A percentile compares a stretch with the other conserved stretches of the same genome.
Evolutionary conservation across 2,888 invertebrate genomes (phyloP).

Genomic region (Pammene fasciana): DNA sequence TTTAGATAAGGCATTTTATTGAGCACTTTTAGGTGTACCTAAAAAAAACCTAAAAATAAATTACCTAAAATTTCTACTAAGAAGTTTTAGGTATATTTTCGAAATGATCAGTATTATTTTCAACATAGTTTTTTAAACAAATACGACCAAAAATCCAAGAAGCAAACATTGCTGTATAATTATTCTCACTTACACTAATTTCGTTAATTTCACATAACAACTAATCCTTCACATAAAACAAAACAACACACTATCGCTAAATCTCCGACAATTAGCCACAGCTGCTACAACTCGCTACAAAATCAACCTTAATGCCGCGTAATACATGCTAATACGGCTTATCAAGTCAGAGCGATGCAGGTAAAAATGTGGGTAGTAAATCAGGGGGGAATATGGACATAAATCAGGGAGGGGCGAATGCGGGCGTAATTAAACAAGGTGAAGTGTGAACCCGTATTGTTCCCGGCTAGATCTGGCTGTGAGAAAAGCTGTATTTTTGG

Average conservation of each 20-base stretch:
- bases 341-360: constrained; percentile 54
- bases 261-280: constrained; percentile 36
- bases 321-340: background rate
- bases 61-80: too few species aligned
- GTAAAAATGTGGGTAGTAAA: constrained; percentile 69
- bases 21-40: too few species aligned
- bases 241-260: constrained; percentile 33
- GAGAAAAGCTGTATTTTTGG: background rate
- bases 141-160: background rate
- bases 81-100: too few species aligned
- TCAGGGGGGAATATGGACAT: constrained; percentile 71
- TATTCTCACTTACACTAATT: constrained; percentile 7
- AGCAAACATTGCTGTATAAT: background rate
- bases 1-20: too few species aligned
- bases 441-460: constrained; percentile 14
- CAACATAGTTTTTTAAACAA: too few species aligned
- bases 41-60: too few species aligned
- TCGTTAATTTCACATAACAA: constrained; percentile 18
- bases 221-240: constrained; percentile 16
- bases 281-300: constrained; percentile 36
- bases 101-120: too few species aligned
- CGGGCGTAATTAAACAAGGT: constrained; percentile 34
- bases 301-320: background rate
- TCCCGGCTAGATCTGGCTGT: background rate
- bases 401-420: constrained; percentile 52